A percentile compares a stretch with the other conserved stretches of the same genome.
Evolutionary conservation across 2,113 vertebrate genomes (phyloP).

Genomic region (Aleadryas rufinucha): DNA sequence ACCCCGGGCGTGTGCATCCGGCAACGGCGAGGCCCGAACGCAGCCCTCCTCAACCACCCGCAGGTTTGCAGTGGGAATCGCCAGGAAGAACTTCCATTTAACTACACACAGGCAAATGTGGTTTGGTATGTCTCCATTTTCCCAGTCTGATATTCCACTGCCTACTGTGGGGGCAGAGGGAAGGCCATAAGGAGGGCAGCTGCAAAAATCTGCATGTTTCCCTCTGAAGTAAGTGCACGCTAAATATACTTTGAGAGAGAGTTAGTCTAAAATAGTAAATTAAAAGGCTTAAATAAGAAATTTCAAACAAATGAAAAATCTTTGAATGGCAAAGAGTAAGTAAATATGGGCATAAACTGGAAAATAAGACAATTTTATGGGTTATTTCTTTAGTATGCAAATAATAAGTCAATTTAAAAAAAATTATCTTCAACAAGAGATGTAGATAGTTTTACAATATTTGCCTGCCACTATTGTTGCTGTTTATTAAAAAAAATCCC

Average conservation of each 20-base stretch:
- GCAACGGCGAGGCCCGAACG: accelerated
- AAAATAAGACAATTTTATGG: background rate
- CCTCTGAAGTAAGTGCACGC: constrained; percentile 33
- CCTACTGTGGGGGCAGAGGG: constrained; percentile 62
- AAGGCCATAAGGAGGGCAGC: constrained; percentile 59
- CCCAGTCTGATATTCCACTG: constrained; percentile 33
- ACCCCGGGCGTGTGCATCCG: accelerated
- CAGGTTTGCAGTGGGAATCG: background rate
- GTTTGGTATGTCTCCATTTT: constrained; percentile 29
- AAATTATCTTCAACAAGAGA: background rate
- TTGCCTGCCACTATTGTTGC: background rate
- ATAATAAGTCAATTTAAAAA: background rate
- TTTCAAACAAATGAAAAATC: constrained; percentile 41
- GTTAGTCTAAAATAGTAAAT: constrained; percentile 41
- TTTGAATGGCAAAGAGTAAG: background rate
- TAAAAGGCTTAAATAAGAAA: constrained; percentile 35
- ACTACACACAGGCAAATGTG: background rate
- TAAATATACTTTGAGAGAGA: constrained; percentile 45
- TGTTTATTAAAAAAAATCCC: background rate
- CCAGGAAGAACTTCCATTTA: background rate
- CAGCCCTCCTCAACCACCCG: background rate
- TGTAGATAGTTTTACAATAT: background rate
- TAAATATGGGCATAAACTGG: background rate
- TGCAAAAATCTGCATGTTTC: constrained; percentile 62
- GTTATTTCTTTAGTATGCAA: background rate